These are phyloP conservation scores for Lithophane socia DNA, from an alignment of 2,888 invertebrate genomes.

Conservation along the genomic window DNA sequence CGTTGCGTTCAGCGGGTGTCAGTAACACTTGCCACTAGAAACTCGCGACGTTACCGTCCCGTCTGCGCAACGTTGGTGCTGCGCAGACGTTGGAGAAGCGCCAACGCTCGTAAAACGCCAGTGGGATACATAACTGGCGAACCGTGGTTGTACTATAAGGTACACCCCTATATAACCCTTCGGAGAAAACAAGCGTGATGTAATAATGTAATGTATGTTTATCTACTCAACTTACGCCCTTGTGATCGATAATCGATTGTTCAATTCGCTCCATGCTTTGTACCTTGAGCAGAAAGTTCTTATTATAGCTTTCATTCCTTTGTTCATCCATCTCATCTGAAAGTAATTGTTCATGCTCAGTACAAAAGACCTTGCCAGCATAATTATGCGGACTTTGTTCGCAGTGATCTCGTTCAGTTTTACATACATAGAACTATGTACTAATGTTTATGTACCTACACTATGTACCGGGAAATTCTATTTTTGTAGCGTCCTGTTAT, in stretches of 20 bases:
- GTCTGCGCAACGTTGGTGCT: too few species aligned
- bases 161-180: neutral
- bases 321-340: neutral
- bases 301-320: slow-evolving; percentile 1
- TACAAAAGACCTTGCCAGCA: slow-evolving; percentile 42
- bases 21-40: too few species aligned
- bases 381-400: slow-evolving; percentile 48
- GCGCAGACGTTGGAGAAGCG: too few species aligned
- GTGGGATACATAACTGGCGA: too few species aligned
- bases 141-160: neutral
- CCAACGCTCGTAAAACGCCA: too few species aligned
- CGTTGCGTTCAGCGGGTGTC: too few species aligned
- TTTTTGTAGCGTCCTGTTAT: slow-evolving; percentile 31
- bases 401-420: slow-evolving; percentile 16
- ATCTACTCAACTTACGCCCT: neutral
- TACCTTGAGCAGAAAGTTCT: neutral
- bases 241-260: neutral
- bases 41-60: too few species aligned
- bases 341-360: slow-evolving; percentile 27
- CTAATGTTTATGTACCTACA: slow-evolving; percentile 3
- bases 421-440: slow-evolving; percentile 20
- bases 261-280: neutral
- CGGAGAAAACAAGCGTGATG: neutral
- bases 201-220: neutral
- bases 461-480: slow-evolving; percentile 48